phyloP scores from a whole-genome alignment of 2,797 vertebrate genomes.

The Bradypus variegatus region DNA sequence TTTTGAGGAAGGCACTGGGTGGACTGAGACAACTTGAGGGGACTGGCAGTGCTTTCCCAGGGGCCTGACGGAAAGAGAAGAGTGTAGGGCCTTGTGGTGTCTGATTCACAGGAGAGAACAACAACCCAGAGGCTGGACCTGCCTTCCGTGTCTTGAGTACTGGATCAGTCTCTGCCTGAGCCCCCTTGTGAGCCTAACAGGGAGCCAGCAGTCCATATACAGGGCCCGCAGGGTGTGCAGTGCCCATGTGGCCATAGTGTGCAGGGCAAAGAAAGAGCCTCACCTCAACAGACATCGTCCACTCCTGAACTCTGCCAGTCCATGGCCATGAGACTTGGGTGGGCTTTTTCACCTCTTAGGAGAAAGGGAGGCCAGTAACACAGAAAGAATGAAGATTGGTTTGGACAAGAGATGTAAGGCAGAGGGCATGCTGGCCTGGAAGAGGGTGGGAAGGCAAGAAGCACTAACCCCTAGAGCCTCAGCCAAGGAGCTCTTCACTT shows the following conservation, averaged over 20 bases:
- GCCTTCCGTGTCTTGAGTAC: too few species aligned
- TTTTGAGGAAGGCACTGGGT: not conserved
- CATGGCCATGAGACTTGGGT: too few species aligned
- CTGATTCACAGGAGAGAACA: not conserved
- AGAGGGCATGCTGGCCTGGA: too few species aligned
- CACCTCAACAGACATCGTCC: too few species aligned
- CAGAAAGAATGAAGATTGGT: too few species aligned
- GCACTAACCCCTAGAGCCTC: not conserved
- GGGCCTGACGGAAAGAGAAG: not conserved
- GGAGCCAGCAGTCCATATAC: not conserved
- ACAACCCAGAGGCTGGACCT: not conserved
- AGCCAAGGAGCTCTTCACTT: not conserved
- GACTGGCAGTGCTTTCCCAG: not conserved
- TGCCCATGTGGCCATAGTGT: too few species aligned
- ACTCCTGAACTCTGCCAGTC: too few species aligned
- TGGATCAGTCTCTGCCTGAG: not conserved
- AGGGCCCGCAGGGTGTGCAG: accelerated
- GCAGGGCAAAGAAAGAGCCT: too few species aligned
- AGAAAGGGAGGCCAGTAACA: not conserved
- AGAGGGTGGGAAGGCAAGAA: too few species aligned
- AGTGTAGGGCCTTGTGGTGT: too few species aligned
- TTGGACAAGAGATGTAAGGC: too few species aligned
- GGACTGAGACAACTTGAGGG: too few species aligned
- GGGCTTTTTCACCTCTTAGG: not conserved
- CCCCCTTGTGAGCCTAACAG: not conserved